Percentiles rank a stretch among this genome's conserved stretches.
phyloP scores from a whole-genome alignment of 2,797 vertebrate genomes.

The Micrastur ruficollis region DNA sequence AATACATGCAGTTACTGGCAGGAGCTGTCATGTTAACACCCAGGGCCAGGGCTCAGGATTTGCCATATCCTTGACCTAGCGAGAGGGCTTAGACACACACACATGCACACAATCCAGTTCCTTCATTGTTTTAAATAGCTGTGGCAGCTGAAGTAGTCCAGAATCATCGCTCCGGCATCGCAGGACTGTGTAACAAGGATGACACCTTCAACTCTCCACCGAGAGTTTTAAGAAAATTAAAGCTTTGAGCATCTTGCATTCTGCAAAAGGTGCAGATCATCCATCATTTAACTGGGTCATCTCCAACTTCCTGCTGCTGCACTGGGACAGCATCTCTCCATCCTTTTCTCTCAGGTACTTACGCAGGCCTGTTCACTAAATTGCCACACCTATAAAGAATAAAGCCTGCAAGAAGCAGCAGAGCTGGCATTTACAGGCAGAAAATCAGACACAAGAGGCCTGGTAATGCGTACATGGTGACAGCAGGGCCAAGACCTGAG shows the following conservation, averaged over 20 bases:
- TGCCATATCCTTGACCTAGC: background rate
- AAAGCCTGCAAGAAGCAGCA: background rate
- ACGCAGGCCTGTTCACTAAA: background rate
- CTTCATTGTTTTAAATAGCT: background rate
- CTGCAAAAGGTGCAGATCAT: background rate
- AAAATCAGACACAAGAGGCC: background rate
- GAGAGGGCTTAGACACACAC: background rate
- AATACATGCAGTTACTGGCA: accelerated
- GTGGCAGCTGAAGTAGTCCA: background rate
- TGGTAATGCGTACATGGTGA: background rate
- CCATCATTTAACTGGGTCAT: background rate
- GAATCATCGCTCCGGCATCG: background rate
- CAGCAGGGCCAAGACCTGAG: background rate
- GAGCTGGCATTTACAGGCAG: background rate
- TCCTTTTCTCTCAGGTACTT: background rate
- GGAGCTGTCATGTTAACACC: background rate
- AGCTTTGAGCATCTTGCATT: background rate
- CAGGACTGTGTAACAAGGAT: background rate
- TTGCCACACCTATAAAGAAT: background rate
- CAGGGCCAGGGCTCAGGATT: background rate
- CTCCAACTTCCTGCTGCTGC: background rate
- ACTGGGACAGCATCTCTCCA: accelerated
- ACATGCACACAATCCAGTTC: background rate
- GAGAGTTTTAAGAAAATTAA: background rate
- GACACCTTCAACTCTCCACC: background rate